A percentile compares a stretch with the other conserved stretches of the same genome.
Evolutionary conservation across 2,888 invertebrate species (phyloP).

Genomic region (Himalopsyche japonica): DNA sequence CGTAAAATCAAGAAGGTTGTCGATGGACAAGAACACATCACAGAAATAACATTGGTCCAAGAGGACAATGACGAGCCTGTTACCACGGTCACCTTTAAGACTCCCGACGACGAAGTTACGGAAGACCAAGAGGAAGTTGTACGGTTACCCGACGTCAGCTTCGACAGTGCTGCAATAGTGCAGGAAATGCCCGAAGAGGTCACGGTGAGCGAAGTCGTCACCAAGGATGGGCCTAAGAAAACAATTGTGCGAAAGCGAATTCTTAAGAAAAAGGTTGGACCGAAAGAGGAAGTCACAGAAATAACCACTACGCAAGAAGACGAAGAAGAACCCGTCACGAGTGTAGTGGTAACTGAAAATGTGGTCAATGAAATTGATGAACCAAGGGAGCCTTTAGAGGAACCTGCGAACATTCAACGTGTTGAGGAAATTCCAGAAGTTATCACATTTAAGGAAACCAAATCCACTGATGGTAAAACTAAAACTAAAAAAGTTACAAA

Average conservation of each 20-base stretch:
- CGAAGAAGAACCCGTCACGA: constrained; percentile 41
- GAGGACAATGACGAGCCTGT: constrained; percentile 44
- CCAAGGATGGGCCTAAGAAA: constrained; percentile 49
- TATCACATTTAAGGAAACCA: constrained; percentile 45
- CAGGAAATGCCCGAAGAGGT: constrained; percentile 44
- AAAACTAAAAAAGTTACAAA: constrained; percentile 46
- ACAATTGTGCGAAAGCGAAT: constrained; percentile 44
- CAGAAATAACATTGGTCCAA: constrained; percentile 42
- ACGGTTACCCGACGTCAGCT: background rate
- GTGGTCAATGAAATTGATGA: constrained; percentile 11
- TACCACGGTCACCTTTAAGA: constrained; percentile 41
- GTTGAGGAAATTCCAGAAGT: constrained; percentile 44
- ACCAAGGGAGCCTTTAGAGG: constrained; percentile 44
- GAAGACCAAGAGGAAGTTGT: constrained; percentile 10
- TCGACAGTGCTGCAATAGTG: background rate
- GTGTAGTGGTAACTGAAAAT: constrained; percentile 25
- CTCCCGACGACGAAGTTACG: background rate
- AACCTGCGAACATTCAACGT: constrained; percentile 43
- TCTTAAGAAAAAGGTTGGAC: constrained; percentile 44
- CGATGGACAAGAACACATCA: constrained; percentile 44
- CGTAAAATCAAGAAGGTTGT: constrained; percentile 44
- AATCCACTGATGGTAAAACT: constrained; percentile 45
- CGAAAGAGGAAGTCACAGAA: constrained; percentile 46
- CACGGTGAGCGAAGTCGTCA: constrained; percentile 43
- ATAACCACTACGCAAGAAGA: constrained; percentile 45